Percentiles rank a stretch among this genome's conserved stretches.
These are phyloP conservation scores for Apodemus agrarius DNA, from an alignment of 2,797 vertebrate genomes.

Conservation along the genomic window DNA sequence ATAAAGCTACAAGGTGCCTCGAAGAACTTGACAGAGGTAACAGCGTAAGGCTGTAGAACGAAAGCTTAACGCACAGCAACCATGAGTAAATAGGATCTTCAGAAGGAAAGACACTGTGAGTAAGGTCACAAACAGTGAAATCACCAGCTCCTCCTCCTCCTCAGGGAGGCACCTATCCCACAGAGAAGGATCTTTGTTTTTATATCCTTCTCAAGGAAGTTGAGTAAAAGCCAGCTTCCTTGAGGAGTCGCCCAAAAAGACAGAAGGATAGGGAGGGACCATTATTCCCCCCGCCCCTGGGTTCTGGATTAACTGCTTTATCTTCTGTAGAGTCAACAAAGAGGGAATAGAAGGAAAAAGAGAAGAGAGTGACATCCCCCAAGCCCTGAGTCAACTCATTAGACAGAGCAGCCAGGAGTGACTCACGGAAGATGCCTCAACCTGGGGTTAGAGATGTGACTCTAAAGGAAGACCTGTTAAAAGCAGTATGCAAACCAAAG, in stretches of 20 bases:
- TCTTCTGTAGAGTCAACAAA: background rate
- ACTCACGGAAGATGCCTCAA: conserved; percentile 24
- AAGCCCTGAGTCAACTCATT: conserved; percentile 57
- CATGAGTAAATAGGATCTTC: conserved; percentile 35
- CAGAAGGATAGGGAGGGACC: conserved; percentile 56
- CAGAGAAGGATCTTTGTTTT: conserved; percentile 64
- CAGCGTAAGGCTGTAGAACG: background rate
- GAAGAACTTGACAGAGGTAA: conserved; percentile 8
- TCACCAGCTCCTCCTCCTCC: background rate
- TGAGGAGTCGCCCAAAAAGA: conserved; percentile 56
- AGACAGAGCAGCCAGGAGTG: background rate
- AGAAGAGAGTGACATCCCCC: conserved; percentile 10
- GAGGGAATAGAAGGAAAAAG: conserved; percentile 48
- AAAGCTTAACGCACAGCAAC: conserved; percentile 8
- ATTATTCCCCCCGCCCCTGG: background rate
- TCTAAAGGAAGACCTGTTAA: conserved; percentile 14
- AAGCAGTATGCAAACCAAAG: conserved; percentile 5
- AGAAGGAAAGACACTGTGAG: conserved; percentile 31
- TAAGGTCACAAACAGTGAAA: conserved; percentile 54
- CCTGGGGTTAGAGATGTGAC: background rate
- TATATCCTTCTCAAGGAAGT: conserved; percentile 51
- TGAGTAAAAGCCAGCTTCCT: conserved; percentile 74
- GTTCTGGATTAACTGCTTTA: conserved; percentile 63
- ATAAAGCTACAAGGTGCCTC: background rate
- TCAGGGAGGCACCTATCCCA: background rate